Base-by-base conservation (phyloP, 2,888 invertebrate species). In the Julus scandinavius region DNA sequence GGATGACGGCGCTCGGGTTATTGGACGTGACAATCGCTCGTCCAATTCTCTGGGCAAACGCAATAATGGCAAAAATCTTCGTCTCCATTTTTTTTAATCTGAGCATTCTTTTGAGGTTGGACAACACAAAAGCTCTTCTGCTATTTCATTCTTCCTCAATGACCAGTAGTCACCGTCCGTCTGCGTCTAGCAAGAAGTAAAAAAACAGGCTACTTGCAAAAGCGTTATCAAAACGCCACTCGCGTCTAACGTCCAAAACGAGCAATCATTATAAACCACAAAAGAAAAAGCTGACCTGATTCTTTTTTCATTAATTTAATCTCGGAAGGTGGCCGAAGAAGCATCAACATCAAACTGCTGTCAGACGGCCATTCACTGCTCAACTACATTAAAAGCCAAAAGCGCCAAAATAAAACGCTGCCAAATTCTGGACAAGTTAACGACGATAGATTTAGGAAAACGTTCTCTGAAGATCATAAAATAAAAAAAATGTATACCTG, bases 241-340 rank as follows among this genome's bases (percentile, higher is more conserved):
- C 80, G 38, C 15, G 80, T 80, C 80, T 38, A 80, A 80, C 80
- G 80, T 80, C 80, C 38, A 38, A 80, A 80, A 80, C 38, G 80
- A 80, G 80, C 80, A 80, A 80, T 80, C 80, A 80, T 80, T 80
- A 80, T 80, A 80, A 80, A 80, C 80, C 80, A 80, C 80, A 80
- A 80, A 80, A 29, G 80, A 80, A 80, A 80, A 80, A 80, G 80
- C 80, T 80, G 80, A 80, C 80, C 80, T 80, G 29, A 80, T 80
- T 80, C 80, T 80, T 80, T 80, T 80, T 80, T 38, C 80, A 80
- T 80, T 80, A 80, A 80, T 80, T 80, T 80, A 80, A 80, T 80
- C 80, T 80, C 38, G 80, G 38, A 38, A 80, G 80, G 80, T 80
- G 80, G 80, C 80, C 80, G 80, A 80, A 80, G 80, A 38, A 80